Conservation (phyloP, 2,113 vertebrate species). For the Festucalex cinctus region DNA sequence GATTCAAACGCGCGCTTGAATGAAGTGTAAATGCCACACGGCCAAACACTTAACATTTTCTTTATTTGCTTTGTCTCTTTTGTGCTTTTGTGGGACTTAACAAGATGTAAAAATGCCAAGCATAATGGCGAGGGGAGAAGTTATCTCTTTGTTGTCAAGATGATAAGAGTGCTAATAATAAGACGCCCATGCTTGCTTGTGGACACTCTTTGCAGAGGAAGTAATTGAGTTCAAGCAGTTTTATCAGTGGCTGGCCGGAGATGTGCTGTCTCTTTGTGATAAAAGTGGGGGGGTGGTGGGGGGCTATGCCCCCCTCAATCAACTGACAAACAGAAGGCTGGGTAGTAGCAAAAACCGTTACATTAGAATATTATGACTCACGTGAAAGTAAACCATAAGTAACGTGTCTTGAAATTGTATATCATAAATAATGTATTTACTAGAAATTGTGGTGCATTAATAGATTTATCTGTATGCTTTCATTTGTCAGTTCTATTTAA, state of each 20-base stretch:
- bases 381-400: too few species aligned
- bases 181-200: slow-evolving; percentile 48
- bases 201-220: slow-evolving; percentile 66
- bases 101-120: slow-evolving; percentile 1
- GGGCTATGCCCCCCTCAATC: too few species aligned
- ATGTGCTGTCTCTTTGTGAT: slow-evolving; percentile 61
- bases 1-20: slow-evolving; percentile 16
- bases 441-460: too few species aligned
- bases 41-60: background rate
- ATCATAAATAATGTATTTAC: too few species aligned
- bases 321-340: too few species aligned
- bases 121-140: slow-evolving; percentile 38
- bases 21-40: slow-evolving; percentile 2
- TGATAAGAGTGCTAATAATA: slow-evolving; percentile 71
- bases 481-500: too few species aligned
- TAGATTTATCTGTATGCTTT: too few species aligned
- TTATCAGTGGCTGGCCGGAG: slow-evolving; percentile 64
- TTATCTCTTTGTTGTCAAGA: slow-evolving; percentile 55
- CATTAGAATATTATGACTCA: too few species aligned
- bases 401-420: slow-evolving; percentile 11
- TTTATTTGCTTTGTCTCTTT: background rate
- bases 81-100: background rate
- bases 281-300: slow-evolving; percentile 57
- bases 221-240: slow-evolving; percentile 65
- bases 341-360: background rate